These are phyloP conservation scores for Diogma glabrata DNA, from an alignment of 2,888 invertebrate species.

Conservation along the genomic window DNA sequence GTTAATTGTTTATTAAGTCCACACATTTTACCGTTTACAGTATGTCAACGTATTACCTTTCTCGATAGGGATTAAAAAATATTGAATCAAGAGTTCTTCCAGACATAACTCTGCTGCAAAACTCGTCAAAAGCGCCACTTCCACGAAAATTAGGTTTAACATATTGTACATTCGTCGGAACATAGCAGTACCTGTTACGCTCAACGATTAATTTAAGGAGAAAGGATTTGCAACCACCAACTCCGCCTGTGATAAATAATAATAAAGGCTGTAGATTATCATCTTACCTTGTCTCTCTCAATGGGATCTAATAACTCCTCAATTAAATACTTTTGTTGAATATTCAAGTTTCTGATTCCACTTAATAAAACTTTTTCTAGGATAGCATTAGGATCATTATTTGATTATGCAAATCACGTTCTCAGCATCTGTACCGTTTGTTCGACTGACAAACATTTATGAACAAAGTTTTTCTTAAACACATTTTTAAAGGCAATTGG, in stretches of 20 bases:
- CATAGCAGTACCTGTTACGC: too few relatives aligned
- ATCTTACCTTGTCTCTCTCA: too few relatives aligned
- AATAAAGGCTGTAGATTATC: not conserved
- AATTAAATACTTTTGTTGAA: too few relatives aligned
- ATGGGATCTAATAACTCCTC: too few relatives aligned
- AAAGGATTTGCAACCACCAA: not conserved
- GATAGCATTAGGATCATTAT: too few relatives aligned
- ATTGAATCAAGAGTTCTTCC: slow-evolving; percentile 10
- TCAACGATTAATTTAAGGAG: not conserved
- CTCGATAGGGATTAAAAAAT: slow-evolving; percentile 15
- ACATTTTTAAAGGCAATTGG: not conserved
- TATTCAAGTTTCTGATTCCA: too few relatives aligned
- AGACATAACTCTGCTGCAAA: slow-evolving; percentile 24
- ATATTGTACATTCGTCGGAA: not conserved
- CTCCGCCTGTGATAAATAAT: not conserved
- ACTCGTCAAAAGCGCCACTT: slow-evolving; percentile 19
- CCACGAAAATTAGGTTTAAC: not conserved
- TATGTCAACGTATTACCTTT: slow-evolving; percentile 13
- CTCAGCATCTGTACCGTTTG: not conserved
- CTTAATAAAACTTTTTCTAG: too few relatives aligned
- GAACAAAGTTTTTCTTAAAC: not conserved
- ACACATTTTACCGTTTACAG: slow-evolving; percentile 12
- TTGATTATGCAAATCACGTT: too few relatives aligned
- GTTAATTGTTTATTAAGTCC: too few relatives aligned
- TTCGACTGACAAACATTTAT: not conserved